Evolutionary conservation across 1,140 invertebrate species (phyloP), one percentile per base, ranked within the genome.

Genomic region (Leptestheria dahalacensis): DNA sequence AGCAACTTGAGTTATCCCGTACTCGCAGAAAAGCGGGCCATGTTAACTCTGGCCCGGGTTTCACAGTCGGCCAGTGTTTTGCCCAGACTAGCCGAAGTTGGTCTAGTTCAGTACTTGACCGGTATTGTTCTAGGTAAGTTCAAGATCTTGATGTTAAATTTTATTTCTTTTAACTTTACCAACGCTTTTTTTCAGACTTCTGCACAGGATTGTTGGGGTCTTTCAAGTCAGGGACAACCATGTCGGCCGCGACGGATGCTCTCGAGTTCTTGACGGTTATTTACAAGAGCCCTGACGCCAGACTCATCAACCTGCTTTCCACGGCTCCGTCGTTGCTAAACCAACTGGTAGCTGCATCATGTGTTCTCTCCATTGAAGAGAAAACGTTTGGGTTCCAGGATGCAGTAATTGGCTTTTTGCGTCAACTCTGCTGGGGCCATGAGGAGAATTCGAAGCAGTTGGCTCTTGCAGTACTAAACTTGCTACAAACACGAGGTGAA

Each of bases 221-320:
- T 41, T 41, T 41, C 6, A 15, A 9, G 33, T 9, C 6, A 9
- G 15, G 33, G 15, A 9, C 33, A 41, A 41, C 33, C 6, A 15
- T 41, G 15, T 6, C 33, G 6, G 6, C 33, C 33, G 53, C 63
- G 20, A 62, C 59, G 10, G 62, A 61, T 48, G 79, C 91, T 23
- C 76, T 94, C 33, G 80, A 86, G 66, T 91, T 91, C 73, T 82
- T 90, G 62, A 80, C 84, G 0, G 81, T 85, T 55, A 75, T 88
- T 48, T 87, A 86, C 69, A 79, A 55, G 33, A 28, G 24, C 6
- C 25, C 26, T 9, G 53, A 55, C 10, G 53, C 33, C 82, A 10
- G 86, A 90, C 65, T 80, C 84, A 6, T 74, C 79, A 60, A 83
- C 92, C 53, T 55, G 1, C 12, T 15, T 6, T 20, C 26, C n/a